phyloP scores from a whole-genome alignment of 1,140 invertebrate genomes.

The Potamilus streckersoni region DNA sequence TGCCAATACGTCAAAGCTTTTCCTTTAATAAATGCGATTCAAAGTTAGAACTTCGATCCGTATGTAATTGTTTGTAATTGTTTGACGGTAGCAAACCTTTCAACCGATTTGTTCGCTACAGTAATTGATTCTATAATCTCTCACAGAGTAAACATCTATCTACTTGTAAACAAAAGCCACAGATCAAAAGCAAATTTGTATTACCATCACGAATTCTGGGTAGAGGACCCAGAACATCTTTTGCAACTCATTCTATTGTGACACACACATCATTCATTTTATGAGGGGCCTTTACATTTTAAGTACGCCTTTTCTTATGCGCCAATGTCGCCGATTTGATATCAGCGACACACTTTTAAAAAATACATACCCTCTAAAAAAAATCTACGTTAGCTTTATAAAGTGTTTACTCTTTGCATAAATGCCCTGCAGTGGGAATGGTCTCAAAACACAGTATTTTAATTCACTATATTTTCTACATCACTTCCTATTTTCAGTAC shows the following conservation, averaged over 20 bases:
- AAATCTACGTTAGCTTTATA: background rate
- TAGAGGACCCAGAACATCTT: conserved; percentile 29
- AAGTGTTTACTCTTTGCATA: background rate
- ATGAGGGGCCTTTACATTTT: background rate
- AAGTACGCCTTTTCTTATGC: background rate
- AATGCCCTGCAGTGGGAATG: background rate
- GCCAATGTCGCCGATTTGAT: background rate
- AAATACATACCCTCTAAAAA: background rate
- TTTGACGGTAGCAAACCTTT: conserved; percentile 47
- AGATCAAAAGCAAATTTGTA: conserved; percentile 39
- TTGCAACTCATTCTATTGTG: conserved; percentile 12
- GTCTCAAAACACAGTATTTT: background rate
- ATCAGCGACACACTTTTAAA: background rate
- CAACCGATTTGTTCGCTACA: conserved; percentile 56
- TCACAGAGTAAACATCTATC: conserved; percentile 36
- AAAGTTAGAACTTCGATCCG: conserved; percentile 55
- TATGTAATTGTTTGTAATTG: conserved; percentile 47
- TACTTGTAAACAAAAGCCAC: conserved; percentile 55
- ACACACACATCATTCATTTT: background rate
- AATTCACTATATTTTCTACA: background rate
- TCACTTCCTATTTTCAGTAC: background rate
- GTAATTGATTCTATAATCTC: conserved; percentile 39
- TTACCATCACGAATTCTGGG: conserved; percentile 29
- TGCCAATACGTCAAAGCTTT: too few species aligned
- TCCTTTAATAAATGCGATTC: too few species aligned